A percentile compares a stretch with the other conserved stretches of the same genome.
Conservation (phyloP, 2,113 vertebrate genomes). For the Pelecanoides urinatrix region DNA sequence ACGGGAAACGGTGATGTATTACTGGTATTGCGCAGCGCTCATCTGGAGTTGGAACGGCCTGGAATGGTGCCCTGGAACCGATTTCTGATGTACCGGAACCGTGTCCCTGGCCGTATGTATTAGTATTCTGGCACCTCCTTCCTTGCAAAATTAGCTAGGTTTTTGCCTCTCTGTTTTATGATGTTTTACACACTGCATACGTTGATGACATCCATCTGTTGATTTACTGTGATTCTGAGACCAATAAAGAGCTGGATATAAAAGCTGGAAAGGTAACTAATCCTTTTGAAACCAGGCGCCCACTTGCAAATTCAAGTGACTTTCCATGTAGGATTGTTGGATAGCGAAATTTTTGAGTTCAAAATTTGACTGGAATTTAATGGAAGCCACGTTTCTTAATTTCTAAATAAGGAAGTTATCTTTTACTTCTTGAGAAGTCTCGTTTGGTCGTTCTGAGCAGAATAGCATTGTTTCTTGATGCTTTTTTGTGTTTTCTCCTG, state of each 20-base stretch:
- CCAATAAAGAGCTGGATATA: not conserved
- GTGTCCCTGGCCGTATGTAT: not conserved
- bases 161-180: not conserved
- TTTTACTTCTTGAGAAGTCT: not conserved
- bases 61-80: not conserved
- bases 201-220: conserved; percentile 3
- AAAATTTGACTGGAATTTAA: not conserved
- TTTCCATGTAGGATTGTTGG: not conserved
- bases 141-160: not conserved
- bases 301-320: not conserved
- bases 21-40: not conserved
- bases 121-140: not conserved
- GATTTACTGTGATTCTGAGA: not conserved
- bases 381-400: not conserved
- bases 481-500: not conserved
- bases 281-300: not conserved
- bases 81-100: not conserved
- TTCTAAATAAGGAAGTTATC: not conserved
- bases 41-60: accelerated
- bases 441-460: not conserved
- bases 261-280: not conserved
- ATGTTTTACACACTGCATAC: not conserved
- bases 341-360: not conserved
- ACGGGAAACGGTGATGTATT: not conserved
- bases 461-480: not conserved